Conservation (phyloP, 1,140 invertebrate genomes). For the Bicyclus anynana region DNA sequence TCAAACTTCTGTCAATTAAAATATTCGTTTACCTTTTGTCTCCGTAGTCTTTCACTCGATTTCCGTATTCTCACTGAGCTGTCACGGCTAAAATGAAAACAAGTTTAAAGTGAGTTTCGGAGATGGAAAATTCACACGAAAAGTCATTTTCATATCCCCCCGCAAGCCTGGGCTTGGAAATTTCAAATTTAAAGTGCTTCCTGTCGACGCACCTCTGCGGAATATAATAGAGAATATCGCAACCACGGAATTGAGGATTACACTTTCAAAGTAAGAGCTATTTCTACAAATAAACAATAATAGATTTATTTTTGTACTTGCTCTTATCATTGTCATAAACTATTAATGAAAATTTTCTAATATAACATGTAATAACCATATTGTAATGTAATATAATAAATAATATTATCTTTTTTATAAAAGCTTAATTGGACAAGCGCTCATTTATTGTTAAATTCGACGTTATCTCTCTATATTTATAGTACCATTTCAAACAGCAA, state of each 20-base stretch:
- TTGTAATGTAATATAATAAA: too few species aligned
- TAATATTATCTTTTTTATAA: too few species aligned
- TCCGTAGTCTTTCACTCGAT: not conserved
- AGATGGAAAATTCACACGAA: conserved; percentile 6
- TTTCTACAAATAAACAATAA: not conserved
- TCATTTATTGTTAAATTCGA: too few species aligned
- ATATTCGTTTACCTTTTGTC: not conserved
- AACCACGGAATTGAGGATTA: not conserved
- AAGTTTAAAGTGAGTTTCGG: conserved; percentile 7
- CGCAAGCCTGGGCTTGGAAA: conserved; percentile 3
- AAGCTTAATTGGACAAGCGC: too few species aligned
- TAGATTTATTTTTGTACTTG: not conserved
- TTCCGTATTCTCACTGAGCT: not conserved
- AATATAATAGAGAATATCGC: not conserved
- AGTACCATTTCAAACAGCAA: too few species aligned
- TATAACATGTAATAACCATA: too few species aligned
- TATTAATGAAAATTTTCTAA: too few species aligned
- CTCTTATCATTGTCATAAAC: too few species aligned
- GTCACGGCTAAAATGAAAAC: conserved; percentile 7
- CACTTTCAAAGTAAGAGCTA: not conserved
- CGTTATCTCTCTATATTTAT: too few species aligned
- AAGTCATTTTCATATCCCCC: conserved; percentile 7
- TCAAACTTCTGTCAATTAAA: not conserved
- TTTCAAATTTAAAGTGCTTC: conserved; percentile 9
- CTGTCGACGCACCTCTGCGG: conserved; percentile 3